Percentiles rank a stretch among this genome's conserved stretches.
Conservation (phyloP, 2,113 vertebrate species). For the Rhizomys pruinosus region DNA sequence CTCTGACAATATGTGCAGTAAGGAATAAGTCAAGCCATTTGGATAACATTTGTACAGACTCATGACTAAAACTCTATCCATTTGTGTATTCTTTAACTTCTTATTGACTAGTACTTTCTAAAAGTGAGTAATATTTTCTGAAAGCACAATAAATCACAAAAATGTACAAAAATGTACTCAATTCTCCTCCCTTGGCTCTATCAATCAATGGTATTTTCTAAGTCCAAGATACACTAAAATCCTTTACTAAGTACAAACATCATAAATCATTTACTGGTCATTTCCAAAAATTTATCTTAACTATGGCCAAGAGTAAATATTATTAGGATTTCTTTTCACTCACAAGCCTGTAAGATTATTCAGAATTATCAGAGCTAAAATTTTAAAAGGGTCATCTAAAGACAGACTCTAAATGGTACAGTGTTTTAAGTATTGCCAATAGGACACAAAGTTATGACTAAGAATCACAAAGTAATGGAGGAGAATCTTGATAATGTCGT, state of each 20-base stretch:
- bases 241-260: constrained; percentile 59
- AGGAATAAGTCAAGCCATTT: not conserved
- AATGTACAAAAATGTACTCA: constrained; percentile 48
- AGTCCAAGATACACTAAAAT: constrained; percentile 71
- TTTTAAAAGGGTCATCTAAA: constrained; percentile 63
- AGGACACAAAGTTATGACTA: not conserved
- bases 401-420: constrained; percentile 20
- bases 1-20: not conserved
- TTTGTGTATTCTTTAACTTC: constrained; percentile 47
- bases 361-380: not conserved
- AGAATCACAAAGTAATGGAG: not conserved
- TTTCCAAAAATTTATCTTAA: constrained; percentile 73
- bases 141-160: constrained; percentile 46
- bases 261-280: constrained; percentile 70
- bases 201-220: constrained; percentile 64
- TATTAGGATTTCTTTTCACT: constrained; percentile 40
- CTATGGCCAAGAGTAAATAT: not conserved
- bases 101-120: no score
- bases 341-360: constrained; percentile 17
- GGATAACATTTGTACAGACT: not conserved
- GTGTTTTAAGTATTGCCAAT: not conserved
- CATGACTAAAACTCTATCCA: not conserved
- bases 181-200: constrained; percentile 39
- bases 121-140: constrained; percentile 38
- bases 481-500: not conserved